Conservation (phyloP, 2,113 vertebrate species). For the Cyprinodon brontotheroides region DNA sequence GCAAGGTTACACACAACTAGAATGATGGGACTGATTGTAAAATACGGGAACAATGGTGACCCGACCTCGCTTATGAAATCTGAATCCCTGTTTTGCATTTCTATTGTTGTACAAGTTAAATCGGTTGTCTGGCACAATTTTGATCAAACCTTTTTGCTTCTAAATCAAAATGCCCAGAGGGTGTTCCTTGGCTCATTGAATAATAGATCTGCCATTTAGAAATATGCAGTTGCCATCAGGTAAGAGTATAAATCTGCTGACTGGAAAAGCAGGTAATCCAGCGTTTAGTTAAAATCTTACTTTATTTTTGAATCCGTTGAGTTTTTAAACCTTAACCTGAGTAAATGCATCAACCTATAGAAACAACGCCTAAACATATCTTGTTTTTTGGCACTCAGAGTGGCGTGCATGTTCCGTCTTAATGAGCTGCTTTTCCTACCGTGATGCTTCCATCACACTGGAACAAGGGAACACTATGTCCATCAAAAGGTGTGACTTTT, state of each 20-base stretch:
- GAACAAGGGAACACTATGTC: neutral
- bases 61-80: conserved; percentile 65
- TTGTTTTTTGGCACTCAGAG: neutral
- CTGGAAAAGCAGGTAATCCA: neutral
- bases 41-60: conserved; percentile 57
- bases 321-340: neutral
- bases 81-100: conserved; percentile 41
- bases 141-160: conserved; percentile 46
- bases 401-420: neutral
- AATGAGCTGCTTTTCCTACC: neutral
- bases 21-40: conserved; percentile 58
- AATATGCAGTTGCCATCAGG: neutral
- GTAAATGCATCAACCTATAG: neutral
- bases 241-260: neutral
- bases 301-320: neutral
- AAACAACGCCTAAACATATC: neutral
- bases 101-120: conserved; percentile 52
- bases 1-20: conserved; percentile 56
- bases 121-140: conserved; percentile 49
- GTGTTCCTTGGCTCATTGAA: neutral
- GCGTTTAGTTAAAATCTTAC: neutral
- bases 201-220: neutral
- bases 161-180: conserved; percentile 41
- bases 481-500: neutral
- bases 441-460: neutral